Base-by-base conservation (phyloP, 1,140 invertebrate species). In the Cardiocondyla obscurior region DNA sequence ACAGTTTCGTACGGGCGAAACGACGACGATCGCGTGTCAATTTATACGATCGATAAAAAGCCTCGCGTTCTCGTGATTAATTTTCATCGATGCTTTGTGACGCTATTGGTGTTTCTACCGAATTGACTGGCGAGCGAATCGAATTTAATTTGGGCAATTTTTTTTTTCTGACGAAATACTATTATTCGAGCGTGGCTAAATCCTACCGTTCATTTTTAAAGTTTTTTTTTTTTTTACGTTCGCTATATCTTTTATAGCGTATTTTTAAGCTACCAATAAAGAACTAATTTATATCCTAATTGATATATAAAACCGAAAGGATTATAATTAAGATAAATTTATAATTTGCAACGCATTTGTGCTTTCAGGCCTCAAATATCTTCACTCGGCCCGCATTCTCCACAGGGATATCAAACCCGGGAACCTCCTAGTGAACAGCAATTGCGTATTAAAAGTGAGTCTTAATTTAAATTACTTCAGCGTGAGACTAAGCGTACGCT, bases 391-490 rank as follows among this genome's bases (percentile, higher is more conserved):
- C 28, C 96, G 98, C 91, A 99, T 99, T 92, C 95, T 99, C 58
- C 99, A 99, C 95, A 96, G 99, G 92, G 99, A 99, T 94, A 99
- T 99, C 90, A 99, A 99, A 93, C 99, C 99, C n/a, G 99, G 99
- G 77, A 99, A 99, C 94, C 95, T 99, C 77, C 95, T 99, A 90
- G 99, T 99, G 88, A 99, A 99, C 95, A 98, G 98, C 93, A 99
- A 99, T 95, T 99, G 99, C 95, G 97, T 99, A 90, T 95, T 99
- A 84, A 99, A 99, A 96, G 97, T 97, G 93, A 94, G 94, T 86
- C 83, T 67, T 8, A 14, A 12, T 60, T 14, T n/a, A 49, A 7
- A 49, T n/a, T 30, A 62, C 12, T 5, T 44, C 7, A 19, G n/a
- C n/a, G n/a, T n/a, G 22, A 51, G 53, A 39, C 8, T 22, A 64